phyloP scores from a whole-genome alignment of 2,113 vertebrate species.

The Motacilla tschutschensis region DNA sequence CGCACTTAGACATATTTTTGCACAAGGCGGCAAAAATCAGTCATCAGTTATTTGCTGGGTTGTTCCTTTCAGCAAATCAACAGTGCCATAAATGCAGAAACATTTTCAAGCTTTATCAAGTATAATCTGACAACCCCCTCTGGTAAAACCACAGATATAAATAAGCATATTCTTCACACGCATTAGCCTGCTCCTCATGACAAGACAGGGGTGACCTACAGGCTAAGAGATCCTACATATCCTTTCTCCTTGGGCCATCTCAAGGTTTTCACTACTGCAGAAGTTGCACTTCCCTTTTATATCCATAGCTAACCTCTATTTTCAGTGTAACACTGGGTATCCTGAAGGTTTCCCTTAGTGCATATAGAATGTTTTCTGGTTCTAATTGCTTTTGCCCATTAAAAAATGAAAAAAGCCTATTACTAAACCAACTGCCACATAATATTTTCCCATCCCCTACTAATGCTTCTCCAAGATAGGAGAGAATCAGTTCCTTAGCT shows the following conservation, averaged over 20 bases:
- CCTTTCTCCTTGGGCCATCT: background rate
- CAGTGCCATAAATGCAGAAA: constrained; percentile 35
- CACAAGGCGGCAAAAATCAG: constrained; percentile 11
- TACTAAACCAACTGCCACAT: background rate
- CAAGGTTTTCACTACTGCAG: background rate
- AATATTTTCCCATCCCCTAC: background rate
- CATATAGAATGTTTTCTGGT: background rate
- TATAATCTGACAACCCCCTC: constrained; percentile 47
- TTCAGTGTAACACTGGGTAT: background rate
- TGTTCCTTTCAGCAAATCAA: constrained; percentile 45
- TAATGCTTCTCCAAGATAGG: background rate
- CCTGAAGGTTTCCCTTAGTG: background rate
- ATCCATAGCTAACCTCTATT: background rate
- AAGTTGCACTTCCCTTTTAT: background rate
- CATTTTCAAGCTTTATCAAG: constrained; percentile 54
- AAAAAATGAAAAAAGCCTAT: background rate
- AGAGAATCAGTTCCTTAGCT: background rate
- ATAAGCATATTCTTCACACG: constrained; percentile 42
- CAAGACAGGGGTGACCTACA: constrained; percentile 16
- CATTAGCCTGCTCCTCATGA: constrained; percentile 22
- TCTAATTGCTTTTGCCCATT: background rate
- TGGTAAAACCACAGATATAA: constrained; percentile 50
- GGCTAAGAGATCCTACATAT: background rate
- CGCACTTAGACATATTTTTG: background rate
- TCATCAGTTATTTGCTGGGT: constrained; percentile 45